Evolutionary conservation across 2,888 invertebrate species (phyloP), one percentile per base, ranked within the genome.

Genomic region (Helleia helle): DNA sequence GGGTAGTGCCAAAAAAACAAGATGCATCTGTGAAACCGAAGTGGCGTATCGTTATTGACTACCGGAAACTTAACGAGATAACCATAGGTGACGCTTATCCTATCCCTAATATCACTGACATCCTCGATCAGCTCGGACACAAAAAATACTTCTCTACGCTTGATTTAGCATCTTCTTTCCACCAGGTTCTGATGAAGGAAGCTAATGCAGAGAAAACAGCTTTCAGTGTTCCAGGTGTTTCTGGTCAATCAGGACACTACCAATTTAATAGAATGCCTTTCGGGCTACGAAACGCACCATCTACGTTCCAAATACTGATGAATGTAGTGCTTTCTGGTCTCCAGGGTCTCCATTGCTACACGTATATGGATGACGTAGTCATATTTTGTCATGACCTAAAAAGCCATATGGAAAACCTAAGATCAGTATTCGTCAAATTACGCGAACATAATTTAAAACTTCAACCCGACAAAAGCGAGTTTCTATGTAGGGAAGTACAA

Each of bases 111-210:
- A n/a, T n/a, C n/a, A n/a, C n/a, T n/a, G n/a, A n/a, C n/a, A n/a
- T n/a, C n/a, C n/a, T n/a, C n/a, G n/a, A n/a, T n/a, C n/a, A n/a
- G n/a, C n/a, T n/a, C n/a, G n/a, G n/a, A n/a, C n/a, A n/a, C n/a
- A n/a, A n/a, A n/a, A 5, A 24, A 24, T 24, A 24, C 5, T 24
- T 24, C 24, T 24, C 24, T 7, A 24, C 75, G n/a, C 75, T 71
- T 41, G 55, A 59, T 38, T 73, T 87, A n/a, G 56, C 76, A 46
- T 64, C 79, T 80, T 58, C 47, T 50, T 54, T 41, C 15, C 29
- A 37, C 37, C 25, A 42, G 12, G 8, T 13, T 12, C 37, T 7
- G 8, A 5, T 38, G 18, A 24, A 24, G 7, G 6, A 5, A 5
- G 8, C 6, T 24, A 24, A 24, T 8, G 24, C 8, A 7, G 24